Percentiles rank a stretch among this genome's conserved stretches.
Conservation (phyloP, 2,113 vertebrate species). For the Rhinopithecus roxellana region DNA sequence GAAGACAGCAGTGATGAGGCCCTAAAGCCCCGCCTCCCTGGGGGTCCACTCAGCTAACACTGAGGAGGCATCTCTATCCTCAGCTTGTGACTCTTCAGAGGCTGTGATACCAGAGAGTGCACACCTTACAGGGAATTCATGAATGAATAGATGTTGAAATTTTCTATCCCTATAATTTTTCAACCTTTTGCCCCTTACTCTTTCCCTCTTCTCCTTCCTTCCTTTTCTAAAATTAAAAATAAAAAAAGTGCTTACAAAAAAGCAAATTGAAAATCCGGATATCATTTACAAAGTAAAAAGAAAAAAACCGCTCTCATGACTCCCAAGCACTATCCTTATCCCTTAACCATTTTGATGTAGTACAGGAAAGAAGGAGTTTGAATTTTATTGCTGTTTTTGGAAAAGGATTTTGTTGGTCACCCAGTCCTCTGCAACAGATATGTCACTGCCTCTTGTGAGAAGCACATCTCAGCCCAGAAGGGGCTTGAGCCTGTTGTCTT, state of each 20-base stretch:
- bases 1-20: neutral
- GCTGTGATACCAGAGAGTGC: neutral
- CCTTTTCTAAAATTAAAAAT: slow-evolving; percentile 3
- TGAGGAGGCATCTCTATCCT: neutral
- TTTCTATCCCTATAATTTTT: neutral
- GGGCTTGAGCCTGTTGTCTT: neutral
- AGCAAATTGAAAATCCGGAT: neutral
- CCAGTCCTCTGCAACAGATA: neutral
- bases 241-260: neutral
- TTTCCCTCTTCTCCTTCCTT: neutral
- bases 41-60: neutral
- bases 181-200: neutral
- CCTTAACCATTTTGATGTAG: neutral
- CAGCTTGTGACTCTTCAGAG: neutral
- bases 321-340: neutral
- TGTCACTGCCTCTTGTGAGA: neutral
- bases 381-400: neutral
- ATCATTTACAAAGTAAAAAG: neutral
- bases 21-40: neutral
- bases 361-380: neutral
- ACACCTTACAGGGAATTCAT: neutral
- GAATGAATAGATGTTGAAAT: neutral
- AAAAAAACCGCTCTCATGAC: neutral
- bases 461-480: neutral
- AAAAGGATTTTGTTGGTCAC: neutral